These are phyloP conservation scores for Mormyrops boulengeri DNA, from an alignment of 2,797 vertebrate genomes.

Conservation along the genomic window DNA sequence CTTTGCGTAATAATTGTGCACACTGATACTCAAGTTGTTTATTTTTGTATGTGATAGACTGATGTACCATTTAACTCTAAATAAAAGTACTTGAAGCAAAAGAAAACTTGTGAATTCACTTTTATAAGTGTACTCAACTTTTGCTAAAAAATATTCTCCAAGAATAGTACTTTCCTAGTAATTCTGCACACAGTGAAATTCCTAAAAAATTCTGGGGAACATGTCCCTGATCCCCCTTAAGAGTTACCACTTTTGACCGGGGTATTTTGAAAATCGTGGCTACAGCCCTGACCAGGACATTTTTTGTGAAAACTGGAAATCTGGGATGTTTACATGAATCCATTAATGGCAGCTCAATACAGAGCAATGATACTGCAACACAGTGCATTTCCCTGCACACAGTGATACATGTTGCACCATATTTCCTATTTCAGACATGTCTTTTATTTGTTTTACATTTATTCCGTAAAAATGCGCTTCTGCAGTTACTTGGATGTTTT, in stretches of 20 bases:
- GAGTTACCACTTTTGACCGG: background rate
- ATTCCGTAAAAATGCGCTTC: background rate
- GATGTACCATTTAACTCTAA: background rate
- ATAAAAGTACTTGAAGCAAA: background rate
- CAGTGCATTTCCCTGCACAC: background rate
- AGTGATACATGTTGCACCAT: background rate
- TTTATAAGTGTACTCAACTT: background rate
- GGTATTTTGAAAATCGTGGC: background rate
- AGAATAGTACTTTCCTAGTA: background rate
- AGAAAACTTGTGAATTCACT: background rate
- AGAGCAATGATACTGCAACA: background rate
- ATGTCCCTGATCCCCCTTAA: background rate
- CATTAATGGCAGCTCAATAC: background rate
- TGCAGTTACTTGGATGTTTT: background rate
- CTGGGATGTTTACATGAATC: background rate
- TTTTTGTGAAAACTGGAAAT: background rate
- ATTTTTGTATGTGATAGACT: background rate
- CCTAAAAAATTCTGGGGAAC: background rate
- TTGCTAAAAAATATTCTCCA: background rate
- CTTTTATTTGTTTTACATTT: background rate
- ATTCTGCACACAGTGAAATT: background rate
- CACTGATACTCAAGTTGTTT: background rate
- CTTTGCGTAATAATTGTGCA: background rate
- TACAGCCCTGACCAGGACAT: background rate
- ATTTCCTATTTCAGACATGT: background rate